These are phyloP conservation scores for Sinocyclocheilus anshuiensis DNA, from an alignment of 2,113 vertebrate species.

Conservation along the genomic window DNA sequence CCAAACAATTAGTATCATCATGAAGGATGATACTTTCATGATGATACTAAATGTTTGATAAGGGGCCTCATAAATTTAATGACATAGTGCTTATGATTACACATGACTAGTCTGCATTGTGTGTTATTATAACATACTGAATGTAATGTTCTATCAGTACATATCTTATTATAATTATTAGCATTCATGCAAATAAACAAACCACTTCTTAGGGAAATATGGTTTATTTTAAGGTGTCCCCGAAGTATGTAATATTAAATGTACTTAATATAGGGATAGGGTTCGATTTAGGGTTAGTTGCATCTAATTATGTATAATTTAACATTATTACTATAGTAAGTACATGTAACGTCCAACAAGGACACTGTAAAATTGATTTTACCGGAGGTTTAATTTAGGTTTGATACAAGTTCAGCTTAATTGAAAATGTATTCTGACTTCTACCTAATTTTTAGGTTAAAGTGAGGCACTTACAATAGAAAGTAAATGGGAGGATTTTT, in stretches of 20 bases:
- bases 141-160: slow-evolving; percentile 12
- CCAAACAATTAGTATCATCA: background rate
- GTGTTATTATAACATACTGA: background rate
- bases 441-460: background rate
- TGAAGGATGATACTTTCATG: background rate
- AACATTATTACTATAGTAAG: no score
- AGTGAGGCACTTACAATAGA: background rate
- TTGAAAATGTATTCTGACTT: background rate
- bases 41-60: background rate
- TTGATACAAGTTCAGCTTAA: no score
- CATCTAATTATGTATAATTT: no score
- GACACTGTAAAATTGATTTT: no score
- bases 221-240: no score
- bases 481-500: no score
- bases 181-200: background rate
- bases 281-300: no score
- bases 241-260: no score
- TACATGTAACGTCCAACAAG: no score
- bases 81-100: background rate
- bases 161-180: slow-evolving; percentile 15
- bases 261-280: no score
- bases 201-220: background rate
- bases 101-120: background rate
- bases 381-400: no score
- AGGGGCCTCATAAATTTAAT: slow-evolving; percentile 32